Evolutionary conservation across 35 echinoderm and acorn worm genomes (phyloP).

Genomic region (Diadema setosum): DNA sequence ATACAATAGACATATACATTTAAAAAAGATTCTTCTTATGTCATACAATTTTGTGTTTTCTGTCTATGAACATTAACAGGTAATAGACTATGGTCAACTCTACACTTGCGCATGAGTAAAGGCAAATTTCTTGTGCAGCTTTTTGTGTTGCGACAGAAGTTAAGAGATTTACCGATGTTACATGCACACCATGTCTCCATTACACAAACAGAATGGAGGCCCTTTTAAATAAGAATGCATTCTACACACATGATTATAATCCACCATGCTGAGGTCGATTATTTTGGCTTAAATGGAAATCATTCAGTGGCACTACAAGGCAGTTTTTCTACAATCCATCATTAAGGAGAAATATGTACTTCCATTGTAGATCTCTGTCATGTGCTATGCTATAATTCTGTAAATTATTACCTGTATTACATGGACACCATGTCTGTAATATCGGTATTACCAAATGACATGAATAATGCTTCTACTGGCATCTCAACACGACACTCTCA

Average conservation of each 20-base stretch:
- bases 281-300: background rate
- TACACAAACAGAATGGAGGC: background rate
- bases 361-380: background rate
- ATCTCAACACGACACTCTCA: background rate
- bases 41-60: too few relatives aligned
- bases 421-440: background rate
- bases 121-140: too few relatives aligned
- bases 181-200: background rate
- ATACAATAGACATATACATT: too few relatives aligned
- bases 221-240: background rate
- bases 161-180: background rate
- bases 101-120: too few relatives aligned
- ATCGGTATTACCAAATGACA: background rate
- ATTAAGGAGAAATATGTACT: background rate
- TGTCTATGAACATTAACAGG: too few relatives aligned
- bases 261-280: background rate
- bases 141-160: too few relatives aligned
- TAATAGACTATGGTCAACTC: too few relatives aligned
- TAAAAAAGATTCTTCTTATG: too few relatives aligned
- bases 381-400: background rate
- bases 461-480: background rate
- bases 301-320: background rate
- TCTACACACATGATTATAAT: background rate
- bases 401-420: background rate
- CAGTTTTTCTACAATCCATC: too few relatives aligned